A percentile compares a stretch with the other conserved stretches of the same genome.
Conservation (phyloP, 1,140 invertebrate genomes). For the Chlorops oryzae region DNA sequence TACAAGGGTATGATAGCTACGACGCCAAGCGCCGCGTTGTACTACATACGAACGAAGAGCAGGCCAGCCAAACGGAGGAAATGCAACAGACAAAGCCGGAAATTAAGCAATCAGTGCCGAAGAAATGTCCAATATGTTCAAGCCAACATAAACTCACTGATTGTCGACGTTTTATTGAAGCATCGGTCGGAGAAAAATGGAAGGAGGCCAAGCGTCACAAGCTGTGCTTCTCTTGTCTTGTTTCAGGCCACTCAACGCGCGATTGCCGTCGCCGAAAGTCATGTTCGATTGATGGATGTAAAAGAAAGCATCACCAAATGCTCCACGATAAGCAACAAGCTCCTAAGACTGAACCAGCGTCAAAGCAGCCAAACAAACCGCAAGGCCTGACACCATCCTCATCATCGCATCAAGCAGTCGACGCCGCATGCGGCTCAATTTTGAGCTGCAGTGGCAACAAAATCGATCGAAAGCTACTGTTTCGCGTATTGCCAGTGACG, state of each 20-base stretch:
- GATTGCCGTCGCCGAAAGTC: neutral
- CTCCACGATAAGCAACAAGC: too few relatives aligned
- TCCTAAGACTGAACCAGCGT: too few relatives aligned
- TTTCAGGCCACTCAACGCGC: neutral
- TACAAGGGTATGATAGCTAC: neutral
- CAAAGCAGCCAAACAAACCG: too few relatives aligned
- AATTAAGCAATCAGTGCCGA: neutral
- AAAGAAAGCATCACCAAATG: neutral
- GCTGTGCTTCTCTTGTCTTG: neutral
- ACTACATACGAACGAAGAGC: neutral
- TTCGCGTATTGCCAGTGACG: conserved; percentile 9
- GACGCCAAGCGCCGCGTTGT: neutral
- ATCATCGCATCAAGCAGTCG: too few relatives aligned
- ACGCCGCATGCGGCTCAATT: neutral
- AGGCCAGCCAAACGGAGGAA: neutral
- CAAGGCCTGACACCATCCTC: too few relatives aligned
- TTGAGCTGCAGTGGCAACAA: neutral
- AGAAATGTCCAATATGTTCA: neutral
- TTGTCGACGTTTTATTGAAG: neutral
- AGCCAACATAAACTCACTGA: neutral
- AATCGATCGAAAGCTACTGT: neutral
- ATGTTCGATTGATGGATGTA: neutral
- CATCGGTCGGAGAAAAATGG: neutral
- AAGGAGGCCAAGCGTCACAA: neutral
- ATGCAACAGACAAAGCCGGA: neutral